Evolutionary conservation across 2,888 invertebrate species (phyloP).

Genomic region (Tenodera sinensis): DNA sequence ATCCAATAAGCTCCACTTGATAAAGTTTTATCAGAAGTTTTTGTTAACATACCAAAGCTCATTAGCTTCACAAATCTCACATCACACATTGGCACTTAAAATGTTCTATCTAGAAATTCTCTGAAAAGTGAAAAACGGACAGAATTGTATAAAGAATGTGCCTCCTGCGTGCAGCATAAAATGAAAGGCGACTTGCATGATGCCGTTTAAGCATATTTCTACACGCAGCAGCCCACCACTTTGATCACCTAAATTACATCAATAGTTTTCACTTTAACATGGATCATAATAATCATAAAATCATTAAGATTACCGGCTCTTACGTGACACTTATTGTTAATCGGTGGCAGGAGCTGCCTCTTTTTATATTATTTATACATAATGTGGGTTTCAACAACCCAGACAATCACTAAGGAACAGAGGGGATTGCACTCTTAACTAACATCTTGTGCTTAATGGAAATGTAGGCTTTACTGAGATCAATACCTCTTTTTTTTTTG

Average conservation of each 20-base stretch:
- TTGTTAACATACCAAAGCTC: neutral
- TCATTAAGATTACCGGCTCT: neutral
- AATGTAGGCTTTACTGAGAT: slow-evolving; percentile 8
- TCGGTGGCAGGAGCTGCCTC: slow-evolving; percentile 18
- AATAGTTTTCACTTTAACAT: slow-evolving; percentile 11
- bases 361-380: neutral
- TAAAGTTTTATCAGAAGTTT: neutral
- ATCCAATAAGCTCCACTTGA: neutral
- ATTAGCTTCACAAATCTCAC: neutral
- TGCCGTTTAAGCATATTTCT: slow-evolving; percentile 1
- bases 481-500: neutral
- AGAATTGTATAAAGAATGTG: slow-evolving; percentile 17
- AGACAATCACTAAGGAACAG: slow-evolving; percentile 9
- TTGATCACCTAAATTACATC: slow-evolving; percentile 19
- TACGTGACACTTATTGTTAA: slow-evolving; percentile 11
- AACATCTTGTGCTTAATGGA: neutral
- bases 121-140: slow-evolving; percentile 16
- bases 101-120: slow-evolving; percentile 19
- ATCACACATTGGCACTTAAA: slow-evolving; percentile 15
- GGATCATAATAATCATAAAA: slow-evolving; percentile 10
- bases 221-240: neutral
- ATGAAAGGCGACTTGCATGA: neutral
- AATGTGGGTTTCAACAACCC: neutral
- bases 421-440: slow-evolving; percentile 11
- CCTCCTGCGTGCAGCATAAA: slow-evolving; percentile 1